Percentiles rank a stretch among this genome's conserved stretches.
Evolutionary conservation across 2,888 invertebrate species (phyloP).

Genomic region (Pogonocherus hispidulus): DNA sequence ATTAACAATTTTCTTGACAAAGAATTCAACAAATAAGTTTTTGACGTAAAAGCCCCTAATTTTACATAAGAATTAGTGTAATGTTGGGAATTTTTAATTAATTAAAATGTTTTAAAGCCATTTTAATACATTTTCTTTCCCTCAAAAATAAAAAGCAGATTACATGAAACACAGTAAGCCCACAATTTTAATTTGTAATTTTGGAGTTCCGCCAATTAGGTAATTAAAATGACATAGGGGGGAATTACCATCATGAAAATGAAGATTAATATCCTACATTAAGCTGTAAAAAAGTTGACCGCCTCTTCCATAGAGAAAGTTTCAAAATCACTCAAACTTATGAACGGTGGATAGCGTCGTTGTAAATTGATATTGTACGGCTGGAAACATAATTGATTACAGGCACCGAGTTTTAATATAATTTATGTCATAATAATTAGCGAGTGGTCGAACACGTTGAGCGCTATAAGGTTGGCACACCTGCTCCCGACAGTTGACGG

Average conservation of each 20-base stretch:
- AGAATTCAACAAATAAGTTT: too few relatives aligned
- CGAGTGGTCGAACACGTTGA: constrained; percentile 61
- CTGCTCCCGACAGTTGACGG: constrained; percentile 62
- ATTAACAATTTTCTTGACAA: too few relatives aligned
- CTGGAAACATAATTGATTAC: constrained; percentile 63
- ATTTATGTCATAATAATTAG: constrained; percentile 67
- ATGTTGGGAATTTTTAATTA: background rate
- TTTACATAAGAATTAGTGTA: background rate
- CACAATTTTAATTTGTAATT: constrained; percentile 45
- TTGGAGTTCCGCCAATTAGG: constrained; percentile 47
- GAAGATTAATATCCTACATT: constrained; percentile 52
- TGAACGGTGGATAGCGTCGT: constrained; percentile 35
- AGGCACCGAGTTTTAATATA: constrained; percentile 64
- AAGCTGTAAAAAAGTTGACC: constrained; percentile 30
- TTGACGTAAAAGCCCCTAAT: too few relatives aligned
- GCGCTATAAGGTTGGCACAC: constrained; percentile 55
- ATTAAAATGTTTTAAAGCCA: constrained; percentile 12
- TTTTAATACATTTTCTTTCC: constrained; percentile 2
- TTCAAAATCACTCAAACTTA: constrained; percentile 41
- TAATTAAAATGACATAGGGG: constrained; percentile 52
- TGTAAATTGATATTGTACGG: constrained; percentile 56
- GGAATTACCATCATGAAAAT: constrained; percentile 47
- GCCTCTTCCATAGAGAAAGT: constrained; percentile 36
- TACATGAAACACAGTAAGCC: constrained; percentile 14
- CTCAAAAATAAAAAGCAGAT: constrained; percentile 1